Base-by-base conservation (phyloP, 2,888 invertebrate species). In the Neoascia interrupta region DNA sequence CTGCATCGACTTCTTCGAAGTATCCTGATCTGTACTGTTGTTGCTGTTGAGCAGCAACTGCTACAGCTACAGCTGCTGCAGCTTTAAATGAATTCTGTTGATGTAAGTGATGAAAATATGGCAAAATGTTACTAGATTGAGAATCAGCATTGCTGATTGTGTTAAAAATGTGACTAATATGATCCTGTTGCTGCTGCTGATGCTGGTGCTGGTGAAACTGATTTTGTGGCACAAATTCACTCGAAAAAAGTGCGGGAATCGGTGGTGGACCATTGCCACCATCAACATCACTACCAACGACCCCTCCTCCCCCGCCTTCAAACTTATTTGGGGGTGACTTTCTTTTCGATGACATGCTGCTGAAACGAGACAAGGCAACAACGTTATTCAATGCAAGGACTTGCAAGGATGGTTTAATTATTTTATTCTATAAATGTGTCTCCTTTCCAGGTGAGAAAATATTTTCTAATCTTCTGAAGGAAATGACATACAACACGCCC, bases 311-410 rank as follows among this genome's bases (percentile, higher is more conserved):
- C 10, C 56, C 76, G 15, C 94, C 93, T 92, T 96, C 96, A 90
- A 96, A 92, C 92, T 97, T 97, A 86, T 95, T 96, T 89, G 97
- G 97, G 90, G 96, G 96, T 90, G 96, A 97, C 91, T 97, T 97
- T 90, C 97, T 93, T 93, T 97, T 97, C 91, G 96, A 96, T 93
- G 96, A 97, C 97, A 97, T 97, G 91, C 93, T 96, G 93, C 73
- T 69, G 34, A 26, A 61, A 41, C 23, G 23, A 23, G 36, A 31
- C 19, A 37, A 56, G 15, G 11, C 49, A 58, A 51, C 10, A 60
- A 43, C 23, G 28, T 18, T 36, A 43, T 21, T 23, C n/a, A 15
- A 23, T 21, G 8, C 8, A n/a, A 34, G 19, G 31, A 26, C 26
- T 26, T 4, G 8, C 5, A 26, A 26, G 19, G 26, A 21, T 39